Evolutionary conservation across 2,888 invertebrate genomes (phyloP).

Genomic region (Clunio marinus): DNA sequence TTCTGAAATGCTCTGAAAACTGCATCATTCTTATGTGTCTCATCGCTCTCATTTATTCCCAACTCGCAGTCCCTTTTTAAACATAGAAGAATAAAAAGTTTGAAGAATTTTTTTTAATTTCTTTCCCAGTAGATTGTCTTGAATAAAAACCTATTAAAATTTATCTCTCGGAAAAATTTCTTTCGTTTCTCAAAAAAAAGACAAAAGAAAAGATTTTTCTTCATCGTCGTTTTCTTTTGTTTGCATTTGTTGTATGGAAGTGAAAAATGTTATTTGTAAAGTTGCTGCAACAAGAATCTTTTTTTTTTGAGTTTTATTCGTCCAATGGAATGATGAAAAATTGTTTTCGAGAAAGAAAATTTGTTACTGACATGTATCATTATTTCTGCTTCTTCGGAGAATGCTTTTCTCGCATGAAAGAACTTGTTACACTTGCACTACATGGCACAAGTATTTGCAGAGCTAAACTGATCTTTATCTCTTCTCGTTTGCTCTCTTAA

Average conservation of each 20-base stretch:
- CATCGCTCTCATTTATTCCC: no score
- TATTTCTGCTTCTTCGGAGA: background rate
- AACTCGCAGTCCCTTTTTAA: background rate
- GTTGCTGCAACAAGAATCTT: background rate
- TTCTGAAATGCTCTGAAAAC: background rate
- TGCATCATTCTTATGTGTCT: background rate
- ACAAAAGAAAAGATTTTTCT: background rate
- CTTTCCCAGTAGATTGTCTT: slow-evolving; percentile 3
- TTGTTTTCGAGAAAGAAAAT: background rate
- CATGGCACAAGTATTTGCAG: slow-evolving; percentile 15
- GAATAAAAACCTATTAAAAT: slow-evolving; percentile 34
- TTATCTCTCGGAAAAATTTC: slow-evolving; percentile 25
- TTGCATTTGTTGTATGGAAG: background rate
- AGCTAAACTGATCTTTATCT: background rate
- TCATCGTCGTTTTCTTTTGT: background rate
- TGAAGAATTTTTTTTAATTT: slow-evolving; percentile 20
- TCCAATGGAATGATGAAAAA: background rate
- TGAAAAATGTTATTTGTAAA: background rate
- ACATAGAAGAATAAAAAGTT: background rate
- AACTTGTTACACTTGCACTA: slow-evolving; percentile 11
- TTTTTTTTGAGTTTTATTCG: background rate
- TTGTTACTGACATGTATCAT: slow-evolving; percentile 13
- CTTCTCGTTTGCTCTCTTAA: background rate
- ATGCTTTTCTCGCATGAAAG: background rate
- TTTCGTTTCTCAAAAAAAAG: background rate